Evolutionary conservation across 2,113 vertebrate species (phyloP).

Genomic region (Neofelis nebulosa): DNA sequence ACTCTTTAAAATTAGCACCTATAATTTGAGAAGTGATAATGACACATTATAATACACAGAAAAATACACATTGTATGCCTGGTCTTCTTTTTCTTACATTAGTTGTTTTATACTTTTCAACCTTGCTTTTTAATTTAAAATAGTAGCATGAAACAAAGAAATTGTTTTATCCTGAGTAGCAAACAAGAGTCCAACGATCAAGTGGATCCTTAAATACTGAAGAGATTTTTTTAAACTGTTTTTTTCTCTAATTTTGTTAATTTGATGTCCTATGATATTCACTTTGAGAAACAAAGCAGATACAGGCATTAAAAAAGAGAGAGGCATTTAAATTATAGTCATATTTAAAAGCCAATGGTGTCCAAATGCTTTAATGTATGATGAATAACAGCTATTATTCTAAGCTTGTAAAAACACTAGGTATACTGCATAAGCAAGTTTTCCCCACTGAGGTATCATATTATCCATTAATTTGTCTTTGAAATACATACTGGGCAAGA

Average conservation of each 20-base stretch:
- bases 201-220: neutral
- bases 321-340: neutral
- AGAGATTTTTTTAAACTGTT: neutral
- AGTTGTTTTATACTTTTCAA: neutral
- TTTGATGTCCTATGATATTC: neutral
- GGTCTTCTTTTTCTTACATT: neutral
- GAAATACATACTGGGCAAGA: constrained; percentile 3
- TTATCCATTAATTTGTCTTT: constrained; percentile 48
- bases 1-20: neutral
- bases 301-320: neutral
- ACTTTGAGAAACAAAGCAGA: neutral
- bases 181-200: neutral
- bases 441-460: neutral
- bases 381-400: constrained; percentile 15
- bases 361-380: neutral
- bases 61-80: neutral
- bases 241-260: neutral
- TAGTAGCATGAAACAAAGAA: neutral
- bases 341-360: neutral
- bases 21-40: neutral
- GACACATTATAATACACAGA: neutral
- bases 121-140: neutral
- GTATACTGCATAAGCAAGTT: neutral
- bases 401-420: neutral
- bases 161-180: neutral